Base-by-base conservation (phyloP, 2,888 invertebrate genomes). In the Trachelus stipa region DNA sequence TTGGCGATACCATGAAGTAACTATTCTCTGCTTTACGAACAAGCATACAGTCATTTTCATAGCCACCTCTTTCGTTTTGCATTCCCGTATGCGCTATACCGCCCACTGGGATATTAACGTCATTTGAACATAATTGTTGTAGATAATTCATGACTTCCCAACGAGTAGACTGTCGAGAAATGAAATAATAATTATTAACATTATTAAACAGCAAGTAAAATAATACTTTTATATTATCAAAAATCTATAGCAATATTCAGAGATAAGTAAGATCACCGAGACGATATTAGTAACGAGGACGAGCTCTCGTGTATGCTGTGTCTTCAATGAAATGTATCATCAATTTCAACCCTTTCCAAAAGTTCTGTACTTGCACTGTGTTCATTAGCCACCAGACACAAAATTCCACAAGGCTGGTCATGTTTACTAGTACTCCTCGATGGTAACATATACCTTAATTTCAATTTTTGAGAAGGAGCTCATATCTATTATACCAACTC, bases 401-500 rank as follows among this genome's bases (percentile, higher is more conserved):
- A 40, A 12, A 4, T 40, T 1, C 6, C 4, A 15, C 12, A 15
- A 15, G 15, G 15, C 15, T 40, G 6, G 4, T 15, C 40, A 15
- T 40, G 1, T 15, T 15, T 40, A 40, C 40, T 15, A 15, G 40
- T 40, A 40, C 40, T 40, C 6, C 15, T 40, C 40, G 40, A 4
- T 40, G 6, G 2, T 34, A 11, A 77, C 74, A 86, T 90, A 89
- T 91, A 95, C 95, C 91, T 93, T 94, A 75, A 96, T 93, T 91
- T 95, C 94, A 85, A 95, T 95, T 91, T 96, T 96, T 15, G 95
- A 94, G 91, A 96, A 96, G 6, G 95, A 95, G 69, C 95, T 95
- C 95, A 96, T 95, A 87, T 96, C 96, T 82, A 96, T 95, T 76
- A 96, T 93, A 76, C 95, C 95, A 73, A 96, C 96, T n/a, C 95